These are phyloP conservation scores for Chrysopilus asiliformis DNA, from an alignment of 2,888 invertebrate genomes.

Conservation along the genomic window DNA sequence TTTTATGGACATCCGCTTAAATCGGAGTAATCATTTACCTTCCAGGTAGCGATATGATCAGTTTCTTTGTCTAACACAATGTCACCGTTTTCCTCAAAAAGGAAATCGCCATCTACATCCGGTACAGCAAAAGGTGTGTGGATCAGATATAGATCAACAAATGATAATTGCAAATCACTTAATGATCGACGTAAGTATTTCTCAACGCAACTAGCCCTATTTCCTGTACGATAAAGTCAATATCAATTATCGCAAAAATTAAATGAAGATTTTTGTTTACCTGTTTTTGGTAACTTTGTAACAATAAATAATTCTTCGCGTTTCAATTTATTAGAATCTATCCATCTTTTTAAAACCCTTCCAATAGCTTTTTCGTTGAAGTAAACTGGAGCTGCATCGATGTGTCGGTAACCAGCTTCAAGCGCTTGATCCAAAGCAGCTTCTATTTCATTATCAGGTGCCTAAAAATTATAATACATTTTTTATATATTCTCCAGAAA, in stretches of 20 bases:
- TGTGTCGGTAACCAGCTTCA: slow-evolving; percentile 66
- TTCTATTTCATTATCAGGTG: slow-evolving; percentile 52
- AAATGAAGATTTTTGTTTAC: slow-evolving; percentile 23
- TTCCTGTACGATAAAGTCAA: slow-evolving; percentile 33
- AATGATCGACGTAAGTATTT: slow-evolving; percentile 54
- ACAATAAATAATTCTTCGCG: slow-evolving; percentile 71
- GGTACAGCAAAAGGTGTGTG: slow-evolving; percentile 62
- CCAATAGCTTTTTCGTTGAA: slow-evolving; percentile 66
- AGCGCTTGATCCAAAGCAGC: slow-evolving; percentile 54
- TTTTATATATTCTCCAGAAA: no score
- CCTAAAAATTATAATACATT: no score
- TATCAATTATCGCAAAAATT: slow-evolving; percentile 1
- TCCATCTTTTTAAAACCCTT: slow-evolving; percentile 54
- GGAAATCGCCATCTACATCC: slow-evolving; percentile 50
- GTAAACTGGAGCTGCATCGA: slow-evolving; percentile 68
- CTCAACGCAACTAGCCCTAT: slow-evolving; percentile 47
- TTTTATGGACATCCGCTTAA: no score
- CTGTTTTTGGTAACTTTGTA: slow-evolving; percentile 63
- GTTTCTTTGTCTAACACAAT: slow-evolving; percentile 48
- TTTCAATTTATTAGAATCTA: slow-evolving; percentile 49
- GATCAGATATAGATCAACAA: slow-evolving; percentile 70
- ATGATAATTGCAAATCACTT: slow-evolving; percentile 57
- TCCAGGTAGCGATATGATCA: slow-evolving; percentile 63
- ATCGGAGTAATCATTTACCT: slow-evolving; percentile 39
- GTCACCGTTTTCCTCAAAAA: slow-evolving; percentile 50